Percentiles rank a stretch among this genome's conserved stretches.
phyloP scores from a whole-genome alignment of 2,797 vertebrate genomes.

The Galago senegalensis region DNA sequence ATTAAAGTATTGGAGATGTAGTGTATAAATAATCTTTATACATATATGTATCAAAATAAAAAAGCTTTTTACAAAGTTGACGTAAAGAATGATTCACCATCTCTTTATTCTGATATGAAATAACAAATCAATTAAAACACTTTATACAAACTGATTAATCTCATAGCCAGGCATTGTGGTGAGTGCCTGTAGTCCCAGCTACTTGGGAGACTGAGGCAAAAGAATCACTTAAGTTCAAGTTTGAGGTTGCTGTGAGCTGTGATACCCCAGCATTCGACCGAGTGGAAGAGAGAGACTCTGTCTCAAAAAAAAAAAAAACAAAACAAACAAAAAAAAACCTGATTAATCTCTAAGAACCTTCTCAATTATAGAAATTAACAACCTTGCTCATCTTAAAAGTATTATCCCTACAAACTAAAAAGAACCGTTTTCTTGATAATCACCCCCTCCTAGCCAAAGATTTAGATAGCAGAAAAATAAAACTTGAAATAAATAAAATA shows the following conservation, averaged over 20 bases:
- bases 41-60: not conserved
- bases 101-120: slow-evolving; percentile 1
- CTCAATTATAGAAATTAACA: not conserved
- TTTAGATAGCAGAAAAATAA: not conserved
- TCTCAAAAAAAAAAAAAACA: no score
- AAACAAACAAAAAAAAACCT: no score
- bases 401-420: not conserved
- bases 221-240: no score
- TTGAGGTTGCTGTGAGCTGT: no score
- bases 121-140: not conserved
- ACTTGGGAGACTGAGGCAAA: no score
- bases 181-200: no score
- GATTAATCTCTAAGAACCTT: not conserved
- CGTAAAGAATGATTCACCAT: not conserved
- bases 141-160: not conserved
- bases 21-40: not conserved
- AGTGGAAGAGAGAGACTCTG: no score
- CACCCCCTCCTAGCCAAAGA: not conserved
- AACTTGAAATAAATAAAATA: slow-evolving; percentile 23
- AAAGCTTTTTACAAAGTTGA: not conserved
- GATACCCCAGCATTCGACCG: no score
- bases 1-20: not conserved
- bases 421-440: not conserved
- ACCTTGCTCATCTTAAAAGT: slow-evolving; percentile 41
- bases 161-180: not conserved